Evolutionary conservation across 2,888 invertebrate species (phyloP).

Genomic region (Stenchaetothrips biformis): DNA sequence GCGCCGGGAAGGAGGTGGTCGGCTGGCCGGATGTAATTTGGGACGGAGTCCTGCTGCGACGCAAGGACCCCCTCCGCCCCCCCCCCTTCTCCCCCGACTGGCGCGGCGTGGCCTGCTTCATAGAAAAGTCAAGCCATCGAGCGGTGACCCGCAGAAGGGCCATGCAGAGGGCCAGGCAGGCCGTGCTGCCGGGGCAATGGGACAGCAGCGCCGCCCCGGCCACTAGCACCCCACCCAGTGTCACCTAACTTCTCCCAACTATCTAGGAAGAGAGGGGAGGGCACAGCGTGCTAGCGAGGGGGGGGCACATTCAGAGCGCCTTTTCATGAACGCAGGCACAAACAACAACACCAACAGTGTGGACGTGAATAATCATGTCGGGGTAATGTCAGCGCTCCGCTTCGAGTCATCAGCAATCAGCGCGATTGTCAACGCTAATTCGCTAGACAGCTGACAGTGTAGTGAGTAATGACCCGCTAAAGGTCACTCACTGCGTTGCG

Average conservation of each 20-base stretch:
- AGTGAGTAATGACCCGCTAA: too few species aligned
- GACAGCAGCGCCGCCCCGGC: too few species aligned
- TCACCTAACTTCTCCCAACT: slow-evolving; percentile 1
- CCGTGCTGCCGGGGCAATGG: background rate
- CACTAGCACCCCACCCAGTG: background rate
- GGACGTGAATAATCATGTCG: too few species aligned
- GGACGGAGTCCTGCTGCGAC: background rate
- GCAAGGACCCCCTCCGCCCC: background rate
- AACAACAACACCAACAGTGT: too few species aligned
- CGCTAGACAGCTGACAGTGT: too few species aligned
- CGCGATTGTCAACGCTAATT: too few species aligned
- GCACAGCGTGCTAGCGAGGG: background rate
- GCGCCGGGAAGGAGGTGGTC: too few species aligned
- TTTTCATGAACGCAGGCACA: too few species aligned
- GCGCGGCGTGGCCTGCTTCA: background rate
- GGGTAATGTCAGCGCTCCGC: too few species aligned
- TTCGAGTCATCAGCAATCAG: too few species aligned
- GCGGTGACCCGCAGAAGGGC: background rate
- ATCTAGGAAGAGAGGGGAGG: background rate
- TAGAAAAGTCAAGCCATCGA: background rate
- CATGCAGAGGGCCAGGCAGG: background rate
- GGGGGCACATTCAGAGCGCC: background rate
- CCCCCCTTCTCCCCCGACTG: background rate
- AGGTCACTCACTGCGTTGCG: too few species aligned
- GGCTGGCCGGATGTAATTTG: too few species aligned